Base-by-base conservation (phyloP, 1,140 invertebrate species). In the Pomphorhynchus laevis region DNA sequence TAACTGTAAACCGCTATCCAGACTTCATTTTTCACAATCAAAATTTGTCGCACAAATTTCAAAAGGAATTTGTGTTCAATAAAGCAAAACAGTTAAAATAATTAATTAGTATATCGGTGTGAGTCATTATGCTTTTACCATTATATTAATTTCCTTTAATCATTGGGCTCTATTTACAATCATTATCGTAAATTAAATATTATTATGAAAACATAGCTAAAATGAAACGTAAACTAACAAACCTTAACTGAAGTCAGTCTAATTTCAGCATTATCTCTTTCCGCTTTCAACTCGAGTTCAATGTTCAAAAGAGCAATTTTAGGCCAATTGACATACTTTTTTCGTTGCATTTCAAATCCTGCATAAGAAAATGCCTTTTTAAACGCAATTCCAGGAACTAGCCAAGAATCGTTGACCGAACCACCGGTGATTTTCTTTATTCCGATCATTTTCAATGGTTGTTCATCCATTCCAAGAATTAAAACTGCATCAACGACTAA, bases 281-380 rank as follows among this genome's bases (percentile, higher is more conserved):
- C 89, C 2, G 82, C 77, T 57, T 91, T 89, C 33, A 93, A 57
- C 60, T 99, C 89, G 43, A 99, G 57, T 58, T 98, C 89, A 48
- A 98, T 82, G 53, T 98, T 98, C 0, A 98, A 62, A 12, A 95
- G 53, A 6, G 86, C 86, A 50, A 98, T 93, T 62, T 82, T 86
- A 45, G 79, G 82, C 20, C 74, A 66, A 11, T 65, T 61, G 43
- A 51, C 53, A 50, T 86, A 91, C 35, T 64, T 69, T 60, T 95
- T 95, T 0, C 76, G 82, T 51, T 95, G 86, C 89, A 99, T 99
- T 63, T 95, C 86, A 60, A 98, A 98, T 5, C 89, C 89, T 47
- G 89, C 89, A 54, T 98, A 98, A 0, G 80, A 89, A 60, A 98
- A 98, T 0, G 86, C 93, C 59, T 99, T 98, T 58, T 98, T 93